A percentile compares a stretch with the other conserved stretches of the same genome.
These are phyloP conservation scores for Galbula dea DNA, from an alignment of 2,113 vertebrate genomes.

Conservation along the genomic window DNA sequence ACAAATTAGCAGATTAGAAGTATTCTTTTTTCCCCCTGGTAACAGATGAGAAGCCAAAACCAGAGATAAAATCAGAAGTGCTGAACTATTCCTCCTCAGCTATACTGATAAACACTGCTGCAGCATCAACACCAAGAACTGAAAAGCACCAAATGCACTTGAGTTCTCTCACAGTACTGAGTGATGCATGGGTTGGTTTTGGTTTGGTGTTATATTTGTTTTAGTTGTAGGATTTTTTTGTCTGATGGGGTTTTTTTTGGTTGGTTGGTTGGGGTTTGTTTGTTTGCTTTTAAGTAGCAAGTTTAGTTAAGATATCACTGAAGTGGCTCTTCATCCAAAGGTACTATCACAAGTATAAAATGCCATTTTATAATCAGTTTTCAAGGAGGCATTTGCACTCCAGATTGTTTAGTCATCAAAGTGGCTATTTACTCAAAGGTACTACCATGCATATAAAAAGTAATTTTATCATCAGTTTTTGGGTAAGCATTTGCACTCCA, in stretches of 20 bases:
- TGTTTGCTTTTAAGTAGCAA: neutral
- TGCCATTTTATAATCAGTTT: neutral
- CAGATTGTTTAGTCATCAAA: slow-evolving; percentile 10
- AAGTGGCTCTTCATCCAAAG: slow-evolving; percentile 9
- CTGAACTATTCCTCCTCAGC: neutral
- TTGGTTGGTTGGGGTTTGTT: no score
- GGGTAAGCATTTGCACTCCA: neutral
- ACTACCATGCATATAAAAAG: neutral
- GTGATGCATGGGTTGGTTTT: no score
- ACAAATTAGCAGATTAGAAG: neutral
- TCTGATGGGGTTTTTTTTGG: no score
- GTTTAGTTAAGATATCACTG: neutral
- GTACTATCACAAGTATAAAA: neutral
- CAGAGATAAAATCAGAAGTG: neutral
- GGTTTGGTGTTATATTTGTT: no score
- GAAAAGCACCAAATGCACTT: neutral
- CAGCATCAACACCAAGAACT: neutral
- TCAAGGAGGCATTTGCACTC: neutral
- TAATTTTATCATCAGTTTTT: neutral
- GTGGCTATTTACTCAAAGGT: neutral
- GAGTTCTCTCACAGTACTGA: neutral
- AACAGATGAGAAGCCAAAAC: neutral
- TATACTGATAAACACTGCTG: neutral
- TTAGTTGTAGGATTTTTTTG: no score
- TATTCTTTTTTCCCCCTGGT: neutral